Conservation (phyloP, 2,797 vertebrate genomes). For the Argya squamiceps region DNA sequence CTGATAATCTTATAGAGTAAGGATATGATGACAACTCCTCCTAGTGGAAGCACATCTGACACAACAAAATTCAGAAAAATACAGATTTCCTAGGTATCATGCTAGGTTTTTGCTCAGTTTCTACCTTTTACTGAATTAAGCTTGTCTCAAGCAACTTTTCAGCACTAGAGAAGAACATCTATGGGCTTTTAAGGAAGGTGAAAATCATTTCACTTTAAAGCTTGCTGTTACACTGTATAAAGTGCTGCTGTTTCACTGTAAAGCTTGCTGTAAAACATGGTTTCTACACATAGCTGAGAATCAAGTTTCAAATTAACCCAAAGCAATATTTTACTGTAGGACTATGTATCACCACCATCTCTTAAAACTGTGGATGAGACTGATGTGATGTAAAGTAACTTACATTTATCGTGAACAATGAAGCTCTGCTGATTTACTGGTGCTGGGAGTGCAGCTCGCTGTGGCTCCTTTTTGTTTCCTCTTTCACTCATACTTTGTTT, state of each 20-base stretch:
- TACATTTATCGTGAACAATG: background rate
- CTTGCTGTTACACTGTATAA: background rate
- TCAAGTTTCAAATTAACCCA: background rate
- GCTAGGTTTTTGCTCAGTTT: background rate
- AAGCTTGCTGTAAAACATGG: background rate
- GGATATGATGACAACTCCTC: constrained; percentile 5
- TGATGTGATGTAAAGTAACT: background rate
- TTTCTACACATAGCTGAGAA: background rate
- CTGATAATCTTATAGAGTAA: background rate
- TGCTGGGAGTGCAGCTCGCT: background rate
- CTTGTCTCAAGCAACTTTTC: background rate
- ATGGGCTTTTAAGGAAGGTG: background rate
- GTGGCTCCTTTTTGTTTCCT: background rate
- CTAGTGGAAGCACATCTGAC: background rate
- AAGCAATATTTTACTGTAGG: background rate
- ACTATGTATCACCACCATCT: background rate
- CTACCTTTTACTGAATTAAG: background rate
- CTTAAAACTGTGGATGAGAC: background rate
- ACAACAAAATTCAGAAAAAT: background rate
- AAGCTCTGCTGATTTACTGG: background rate
- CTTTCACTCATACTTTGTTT: background rate
- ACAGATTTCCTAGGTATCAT: background rate
- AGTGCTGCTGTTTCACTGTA: background rate
- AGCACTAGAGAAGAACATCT: background rate
- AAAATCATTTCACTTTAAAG: background rate